A percentile compares a stretch with the other conserved stretches of the same genome.
phyloP scores from a whole-genome alignment of 2,888 invertebrate species.

The Petrolisthes manimaculis region DNA sequence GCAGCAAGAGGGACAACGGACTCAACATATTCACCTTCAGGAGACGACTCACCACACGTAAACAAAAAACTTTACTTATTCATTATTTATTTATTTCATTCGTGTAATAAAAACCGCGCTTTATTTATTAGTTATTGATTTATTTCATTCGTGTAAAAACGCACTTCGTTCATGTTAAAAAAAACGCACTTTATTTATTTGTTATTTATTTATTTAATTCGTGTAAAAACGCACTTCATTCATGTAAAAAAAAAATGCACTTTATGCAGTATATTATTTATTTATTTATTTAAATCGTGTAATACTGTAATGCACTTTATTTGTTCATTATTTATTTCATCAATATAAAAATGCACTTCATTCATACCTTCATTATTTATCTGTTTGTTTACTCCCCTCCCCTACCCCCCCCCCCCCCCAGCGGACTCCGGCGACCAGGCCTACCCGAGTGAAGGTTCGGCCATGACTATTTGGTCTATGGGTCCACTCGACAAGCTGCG shows the following conservation, averaged over 20 bases:
- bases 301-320: neutral
- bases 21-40: constrained; percentile 85
- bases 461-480: constrained; percentile 85
- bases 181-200: neutral
- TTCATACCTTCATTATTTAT: neutral
- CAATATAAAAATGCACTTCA: neutral
- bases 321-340: neutral
- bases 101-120: neutral
- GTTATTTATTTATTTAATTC: neutral
- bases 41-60: constrained; percentile 81
- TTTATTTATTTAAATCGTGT: no score
- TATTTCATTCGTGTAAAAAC: neutral
- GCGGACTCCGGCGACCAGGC: constrained; percentile 84
- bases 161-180: neutral
- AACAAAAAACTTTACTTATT: constrained; percentile 68
- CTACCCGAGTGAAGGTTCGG: constrained; percentile 76
- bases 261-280: no score
- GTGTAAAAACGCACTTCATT: neutral
- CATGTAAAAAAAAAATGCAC: no score
- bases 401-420: constrained; percentile 69
- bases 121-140: neutral
- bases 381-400: neutral
- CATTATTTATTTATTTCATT: neutral
- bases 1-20: constrained; percentile 80
- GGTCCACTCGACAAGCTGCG: constrained; percentile 76